A percentile compares a stretch with the other conserved stretches of the same genome.
phyloP scores from a whole-genome alignment of 2,888 invertebrate species.

The Drosophila mimica region DNA sequence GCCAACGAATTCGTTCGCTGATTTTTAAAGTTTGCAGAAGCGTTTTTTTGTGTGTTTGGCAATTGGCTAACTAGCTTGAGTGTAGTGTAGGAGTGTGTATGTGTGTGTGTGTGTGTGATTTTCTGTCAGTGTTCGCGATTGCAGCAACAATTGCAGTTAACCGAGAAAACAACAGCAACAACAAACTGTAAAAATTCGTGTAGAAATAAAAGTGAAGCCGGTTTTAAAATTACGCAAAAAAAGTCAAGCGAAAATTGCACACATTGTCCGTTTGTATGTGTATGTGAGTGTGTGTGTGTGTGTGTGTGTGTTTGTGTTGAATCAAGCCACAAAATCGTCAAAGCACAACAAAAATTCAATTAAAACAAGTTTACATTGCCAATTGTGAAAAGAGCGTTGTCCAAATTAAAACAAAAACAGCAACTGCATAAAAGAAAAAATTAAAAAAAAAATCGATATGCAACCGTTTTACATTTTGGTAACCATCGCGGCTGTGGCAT shows the following conservation, averaged over 20 bases:
- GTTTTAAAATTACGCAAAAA: constrained; percentile 79
- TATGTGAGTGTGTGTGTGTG: constrained; percentile 24
- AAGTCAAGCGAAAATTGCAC: constrained; percentile 49
- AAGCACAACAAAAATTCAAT: constrained; percentile 59
- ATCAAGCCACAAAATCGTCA: constrained; percentile 52
- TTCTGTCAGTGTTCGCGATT: constrained; percentile 52
- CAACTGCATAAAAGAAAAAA: neutral
- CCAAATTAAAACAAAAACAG: constrained; percentile 23
- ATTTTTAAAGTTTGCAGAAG: constrained; percentile 45
- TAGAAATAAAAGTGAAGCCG: constrained; percentile 76
- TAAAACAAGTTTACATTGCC: constrained; percentile 66
- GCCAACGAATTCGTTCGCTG: constrained; percentile 54
- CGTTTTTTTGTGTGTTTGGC: constrained; percentile 42
- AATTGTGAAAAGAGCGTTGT: constrained; percentile 58
- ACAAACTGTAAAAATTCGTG: constrained; percentile 54
- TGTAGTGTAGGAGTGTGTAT: constrained; percentile 40
- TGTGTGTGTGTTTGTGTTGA: constrained; percentile 46
- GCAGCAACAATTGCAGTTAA: constrained; percentile 79
- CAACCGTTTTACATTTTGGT: constrained; percentile 68
- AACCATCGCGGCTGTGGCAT: constrained; percentile 64
- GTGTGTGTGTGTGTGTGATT: constrained; percentile 23
- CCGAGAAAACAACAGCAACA: constrained; percentile 66
- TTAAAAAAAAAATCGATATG: constrained; percentile 58
- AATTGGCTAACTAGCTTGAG: constrained; percentile 44
- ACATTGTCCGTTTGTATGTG: constrained; percentile 23